Base-by-base conservation (phyloP, 2,113 vertebrate species). In the Ranitomeya imitator region DNA sequence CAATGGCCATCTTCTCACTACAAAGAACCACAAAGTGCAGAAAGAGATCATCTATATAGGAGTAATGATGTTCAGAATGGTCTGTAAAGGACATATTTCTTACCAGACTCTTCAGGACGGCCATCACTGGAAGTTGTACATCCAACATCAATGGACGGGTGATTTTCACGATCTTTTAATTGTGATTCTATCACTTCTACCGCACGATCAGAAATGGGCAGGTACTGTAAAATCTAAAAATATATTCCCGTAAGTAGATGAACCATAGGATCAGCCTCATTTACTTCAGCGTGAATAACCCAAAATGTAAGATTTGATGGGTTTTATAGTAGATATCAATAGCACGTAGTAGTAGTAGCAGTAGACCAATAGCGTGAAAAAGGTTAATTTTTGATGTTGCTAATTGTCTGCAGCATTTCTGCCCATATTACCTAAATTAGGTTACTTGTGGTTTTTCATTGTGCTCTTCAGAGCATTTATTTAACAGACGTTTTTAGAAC, bases 201-300 rank as follows among this genome's bases (percentile, higher is more conserved):
- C 54, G 90, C 93, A 86, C 89, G 88, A 18, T 94, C 93, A 90
- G 93, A 93, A 37, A 93, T 1, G 73, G 94, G 93, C n/a, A 96
- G 78, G 89, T 94, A 93, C 90, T 96, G 93, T 74, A 96, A 91
- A 76, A 93, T 89, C 95, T 96, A 63, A 0, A 83, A 87, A 54
- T 21, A 21, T 51, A 2, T 31, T 31, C 26, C 26, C 26, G 26
- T 8, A 84, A 0, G 79, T 12, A 6, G n/a, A 45, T 65, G 19
- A 65, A 65, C 9, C 8, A 2, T 10, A 1, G 21, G 6, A 65
- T 65, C 19, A 65, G 18, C 61, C 61, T 45, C 37, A 45, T 45
- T 45, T 45, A 2, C 5, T 45, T 45, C 37, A 45, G 37, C 3
- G 37, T 3, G 37, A 45, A 45, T 3, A 45, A 5, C 3, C 3